phyloP scores from a whole-genome alignment of 1,140 invertebrate species.

The Theocolax elegans region DNA sequence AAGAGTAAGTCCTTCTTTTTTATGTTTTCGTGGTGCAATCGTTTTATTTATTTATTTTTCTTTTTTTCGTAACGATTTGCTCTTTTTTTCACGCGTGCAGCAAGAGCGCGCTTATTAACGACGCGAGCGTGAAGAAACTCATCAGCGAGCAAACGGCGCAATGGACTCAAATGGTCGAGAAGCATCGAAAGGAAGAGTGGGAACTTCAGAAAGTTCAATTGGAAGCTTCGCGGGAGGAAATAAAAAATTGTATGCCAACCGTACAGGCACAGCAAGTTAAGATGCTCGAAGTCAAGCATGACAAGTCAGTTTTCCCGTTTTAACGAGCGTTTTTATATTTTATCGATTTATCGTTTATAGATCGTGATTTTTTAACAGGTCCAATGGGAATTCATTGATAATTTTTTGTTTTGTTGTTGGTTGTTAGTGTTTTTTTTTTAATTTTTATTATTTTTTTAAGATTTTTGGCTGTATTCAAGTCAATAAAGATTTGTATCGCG shows the following conservation, averaged over 20 bases:
- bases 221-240: slow-evolving; percentile 84
- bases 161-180: slow-evolving; percentile 91
- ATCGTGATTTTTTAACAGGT: no score
- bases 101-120: slow-evolving; percentile 81
- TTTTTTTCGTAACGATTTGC: neutral
- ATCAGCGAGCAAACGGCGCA: slow-evolving; percentile 91
- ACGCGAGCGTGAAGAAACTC: slow-evolving; percentile 81
- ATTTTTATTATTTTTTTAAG: no score
- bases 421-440: no score
- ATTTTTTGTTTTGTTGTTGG: no score
- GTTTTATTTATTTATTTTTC: neutral
- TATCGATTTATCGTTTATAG: no score
- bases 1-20: slow-evolving; percentile 82
- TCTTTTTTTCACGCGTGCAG: slow-evolving; percentile 63
- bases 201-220: slow-evolving; percentile 85
- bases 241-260: slow-evolving; percentile 87
- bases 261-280: slow-evolving; percentile 92
- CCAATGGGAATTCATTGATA: no score
- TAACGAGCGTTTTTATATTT: no score
- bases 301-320: slow-evolving; percentile 72
- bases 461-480: no score
- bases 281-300: slow-evolving; percentile 90
- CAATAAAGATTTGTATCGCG: no score
- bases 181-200: slow-evolving; percentile 94
- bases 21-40: slow-evolving; percentile 14